phyloP scores from a whole-genome alignment of 2,888 invertebrate genomes.

The Nasonovia ribisnigri region DNA sequence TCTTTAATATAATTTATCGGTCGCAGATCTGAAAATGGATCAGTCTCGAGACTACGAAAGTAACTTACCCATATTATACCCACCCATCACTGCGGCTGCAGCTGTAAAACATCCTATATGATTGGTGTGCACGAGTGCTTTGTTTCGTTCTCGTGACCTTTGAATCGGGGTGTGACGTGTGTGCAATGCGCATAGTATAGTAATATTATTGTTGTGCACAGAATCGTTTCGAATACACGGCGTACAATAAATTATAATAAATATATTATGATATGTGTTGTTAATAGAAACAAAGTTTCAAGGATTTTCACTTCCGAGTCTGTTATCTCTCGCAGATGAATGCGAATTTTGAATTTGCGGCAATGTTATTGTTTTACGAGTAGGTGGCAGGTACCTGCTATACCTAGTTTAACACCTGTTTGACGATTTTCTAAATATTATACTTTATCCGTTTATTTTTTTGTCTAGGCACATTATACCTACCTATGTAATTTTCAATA shows the following conservation, averaged over 20 bases:
- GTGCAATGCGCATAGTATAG: background rate
- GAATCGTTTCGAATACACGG: background rate
- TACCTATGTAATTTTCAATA: background rate
- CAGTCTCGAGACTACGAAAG: background rate
- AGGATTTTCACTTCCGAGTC: slow-evolving; percentile 45
- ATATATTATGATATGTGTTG: background rate
- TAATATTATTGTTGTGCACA: slow-evolving; percentile 3
- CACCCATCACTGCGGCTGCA: background rate
- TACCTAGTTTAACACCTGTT: no score
- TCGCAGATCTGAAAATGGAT: background rate
- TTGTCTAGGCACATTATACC: background rate
- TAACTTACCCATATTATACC: background rate
- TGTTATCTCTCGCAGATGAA: background rate
- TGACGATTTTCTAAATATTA: background rate
- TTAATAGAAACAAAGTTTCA: slow-evolving; percentile 43
- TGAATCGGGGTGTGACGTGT: slow-evolving; percentile 35
- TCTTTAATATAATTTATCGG: background rate
- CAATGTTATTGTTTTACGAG: slow-evolving; percentile 8
- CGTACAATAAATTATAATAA: slow-evolving; percentile 23
- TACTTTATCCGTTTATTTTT: background rate
- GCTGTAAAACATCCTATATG: background rate
- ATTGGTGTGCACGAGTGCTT: background rate
- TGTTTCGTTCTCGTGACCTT: slow-evolving; percentile 10
- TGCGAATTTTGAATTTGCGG: background rate
- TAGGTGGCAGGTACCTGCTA: no score